These are phyloP conservation scores for Fissipunctia ypsillon DNA, from an alignment of 2,888 invertebrate species.

Conservation along the genomic window DNA sequence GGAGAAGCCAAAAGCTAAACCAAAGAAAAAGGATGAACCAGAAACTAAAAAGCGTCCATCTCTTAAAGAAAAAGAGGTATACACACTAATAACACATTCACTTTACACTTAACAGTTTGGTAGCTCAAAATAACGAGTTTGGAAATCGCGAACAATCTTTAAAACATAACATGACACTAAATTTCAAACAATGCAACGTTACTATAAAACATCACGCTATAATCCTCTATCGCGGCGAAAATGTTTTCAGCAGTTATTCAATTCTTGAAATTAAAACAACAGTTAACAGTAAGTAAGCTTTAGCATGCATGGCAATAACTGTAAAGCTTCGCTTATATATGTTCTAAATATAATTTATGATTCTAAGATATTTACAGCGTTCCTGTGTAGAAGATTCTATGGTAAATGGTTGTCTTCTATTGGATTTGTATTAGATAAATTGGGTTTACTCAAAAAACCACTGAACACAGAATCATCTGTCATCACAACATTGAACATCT, in stretches of 20 bases:
- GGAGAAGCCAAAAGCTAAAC: conserved; percentile 86
- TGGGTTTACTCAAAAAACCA: conserved; percentile 12
- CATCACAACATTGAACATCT: background rate
- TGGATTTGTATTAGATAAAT: conserved; percentile 5
- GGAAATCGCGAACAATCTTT: conserved; percentile 51
- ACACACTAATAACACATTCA: conserved; percentile 60
- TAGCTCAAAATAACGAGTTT: conserved; percentile 66
- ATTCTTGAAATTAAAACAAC: conserved; percentile 47
- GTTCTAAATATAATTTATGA: conserved; percentile 45
- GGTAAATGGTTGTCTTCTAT: conserved; percentile 8
- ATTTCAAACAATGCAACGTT: conserved; percentile 61
- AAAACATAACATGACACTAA: conserved; percentile 69
- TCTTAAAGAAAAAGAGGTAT: conserved; percentile 88
- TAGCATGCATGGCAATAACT: conserved; percentile 74
- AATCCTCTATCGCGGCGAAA: conserved; percentile 70
- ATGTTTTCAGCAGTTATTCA: conserved; percentile 50
- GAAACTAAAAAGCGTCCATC: conserved; percentile 86
- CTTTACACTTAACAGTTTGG: conserved; percentile 70
- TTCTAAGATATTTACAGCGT: conserved; percentile 35
- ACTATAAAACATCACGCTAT: conserved; percentile 59
- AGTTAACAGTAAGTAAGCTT: conserved; percentile 64
- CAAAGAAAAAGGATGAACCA: conserved; percentile 83
- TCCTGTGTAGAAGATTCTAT: conserved; percentile 43
- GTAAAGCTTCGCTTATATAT: conserved; percentile 76
- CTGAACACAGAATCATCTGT: conserved; percentile 38